Evolutionary conservation across 2,113 vertebrate genomes (phyloP), one percentile per base, ranked within the genome.

Genomic region (Sylvia atricapilla): DNA sequence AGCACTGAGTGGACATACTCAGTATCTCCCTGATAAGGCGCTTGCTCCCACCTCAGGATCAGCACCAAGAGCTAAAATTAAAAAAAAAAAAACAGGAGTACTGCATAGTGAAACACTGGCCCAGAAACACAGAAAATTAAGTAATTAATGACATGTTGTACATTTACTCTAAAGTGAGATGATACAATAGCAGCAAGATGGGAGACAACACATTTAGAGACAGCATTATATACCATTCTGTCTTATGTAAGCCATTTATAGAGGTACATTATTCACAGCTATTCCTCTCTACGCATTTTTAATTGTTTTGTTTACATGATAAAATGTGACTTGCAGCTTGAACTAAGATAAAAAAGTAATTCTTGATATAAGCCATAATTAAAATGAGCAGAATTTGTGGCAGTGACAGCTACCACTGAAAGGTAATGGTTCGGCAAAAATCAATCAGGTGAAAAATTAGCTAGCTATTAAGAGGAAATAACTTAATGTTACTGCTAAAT

Each of bases 381-480:
- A 95, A 94, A 96, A 91, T 8, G 9, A 93, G 56, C 37, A 81
- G 47, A 78, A 70, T 39, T 28, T 39, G 64, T 87, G 64, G 44
- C 67, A 80, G 73, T 44, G 52, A 76, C 56, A 82, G 44, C 47
- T 88, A 91, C 50, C 63, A 75, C 24, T 30, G 60, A 82, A 95
- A 68, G 82, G 70, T 60, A 94, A 93, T 20, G 44, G 69, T 87
- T 96, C 85, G 75, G 75, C 1, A 92, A 90, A 97, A 94, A 91
- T 81, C 63, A 94, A 88, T 96, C 85, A 44, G 37, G 58, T 95
- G 41, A 96, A 96, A 96, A 96, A 93, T 77, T 94, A 96, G 91
- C 58, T 58, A 84, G 77, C 20, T 93, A 85, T 93, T 81, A 92
- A 56, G 53, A 82, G 76, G 44, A 94, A 97, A 68, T 79, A 74